Percentiles rank a stretch among this genome's conserved stretches.
phyloP scores from a whole-genome alignment of 2,113 vertebrate genomes.

The Notarius quadriscutis region DNA sequence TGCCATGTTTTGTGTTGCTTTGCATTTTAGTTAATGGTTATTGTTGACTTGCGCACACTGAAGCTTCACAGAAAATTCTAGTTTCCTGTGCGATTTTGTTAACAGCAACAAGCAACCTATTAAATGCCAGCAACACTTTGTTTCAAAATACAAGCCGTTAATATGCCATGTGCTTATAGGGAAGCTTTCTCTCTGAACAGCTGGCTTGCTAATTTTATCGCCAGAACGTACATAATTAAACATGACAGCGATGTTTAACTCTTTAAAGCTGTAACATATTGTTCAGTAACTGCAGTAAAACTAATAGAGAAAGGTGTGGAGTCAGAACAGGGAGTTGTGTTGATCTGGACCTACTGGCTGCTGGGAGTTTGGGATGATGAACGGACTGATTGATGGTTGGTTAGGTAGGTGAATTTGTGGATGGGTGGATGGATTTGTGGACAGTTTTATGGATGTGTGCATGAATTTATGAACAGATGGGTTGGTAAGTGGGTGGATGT shows the following conservation, averaged over 20 bases:
- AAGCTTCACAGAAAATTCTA: not conserved
- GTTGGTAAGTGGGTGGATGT: not conserved
- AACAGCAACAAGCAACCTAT: not conserved
- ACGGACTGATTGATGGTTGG: not conserved
- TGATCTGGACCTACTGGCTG: not conserved
- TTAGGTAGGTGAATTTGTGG: not conserved
- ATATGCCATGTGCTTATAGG: not conserved
- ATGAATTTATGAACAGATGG: not conserved
- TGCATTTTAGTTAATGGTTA: not conserved
- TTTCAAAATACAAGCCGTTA: not conserved
- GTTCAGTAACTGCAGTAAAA: not conserved
- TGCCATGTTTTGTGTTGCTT: not conserved
- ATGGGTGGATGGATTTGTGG: not conserved
- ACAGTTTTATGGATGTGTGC: not conserved
- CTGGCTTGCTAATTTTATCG: not conserved
- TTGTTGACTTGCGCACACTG: not conserved
- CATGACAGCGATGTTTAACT: conserved; percentile 17
- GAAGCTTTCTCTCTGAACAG: not conserved
- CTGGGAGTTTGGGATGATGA: not conserved
- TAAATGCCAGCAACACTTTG: conserved; percentile 10
- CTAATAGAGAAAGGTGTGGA: not conserved
- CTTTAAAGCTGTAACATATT: conserved; percentile 10
- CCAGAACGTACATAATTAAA: not conserved
- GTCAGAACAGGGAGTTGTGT: not conserved
- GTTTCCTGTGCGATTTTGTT: not conserved